Percentiles rank a stretch among this genome's conserved stretches.
Conservation (phyloP, 2,888 invertebrate genomes). For the Linyphia triangularis region DNA sequence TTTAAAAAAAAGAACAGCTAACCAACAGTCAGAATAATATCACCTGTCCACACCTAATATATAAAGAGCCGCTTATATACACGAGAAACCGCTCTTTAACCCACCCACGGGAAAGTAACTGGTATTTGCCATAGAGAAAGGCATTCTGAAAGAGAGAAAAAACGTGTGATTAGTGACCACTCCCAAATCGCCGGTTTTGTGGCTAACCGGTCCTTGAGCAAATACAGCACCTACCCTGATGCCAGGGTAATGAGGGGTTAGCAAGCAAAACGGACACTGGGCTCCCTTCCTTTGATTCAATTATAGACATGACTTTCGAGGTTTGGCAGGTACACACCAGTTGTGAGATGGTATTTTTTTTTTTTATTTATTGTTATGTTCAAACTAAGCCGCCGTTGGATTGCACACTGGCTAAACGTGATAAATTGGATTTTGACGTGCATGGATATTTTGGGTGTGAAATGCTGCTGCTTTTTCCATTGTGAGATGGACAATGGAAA, state of each 20-base stretch:
- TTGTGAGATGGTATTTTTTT: neutral
- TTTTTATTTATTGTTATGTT: neutral
- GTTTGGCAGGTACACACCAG: neutral
- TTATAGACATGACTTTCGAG: slow-evolving; percentile 42
- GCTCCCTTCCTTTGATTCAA: slow-evolving; percentile 58
- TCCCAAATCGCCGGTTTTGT: slow-evolving; percentile 49
- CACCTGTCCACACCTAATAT: neutral
- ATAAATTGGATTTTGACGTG: too few species aligned
- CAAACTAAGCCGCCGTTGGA: too few species aligned
- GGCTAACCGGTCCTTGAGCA: slow-evolving; percentile 41
- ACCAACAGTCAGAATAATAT: neutral
- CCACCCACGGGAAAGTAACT: neutral
- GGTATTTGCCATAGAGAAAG: neutral
- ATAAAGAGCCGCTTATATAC: too few species aligned
- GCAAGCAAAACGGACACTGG: slow-evolving; percentile 29
- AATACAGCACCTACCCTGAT: slow-evolving; percentile 42
- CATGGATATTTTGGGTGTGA: too few species aligned
- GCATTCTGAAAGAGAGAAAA: neutral
- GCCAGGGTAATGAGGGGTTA: slow-evolving; percentile 61
- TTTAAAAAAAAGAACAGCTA: neutral
- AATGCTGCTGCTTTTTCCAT: too few species aligned
- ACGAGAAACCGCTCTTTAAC: neutral
- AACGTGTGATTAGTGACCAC: slow-evolving; percentile 47
- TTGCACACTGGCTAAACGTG: too few species aligned
- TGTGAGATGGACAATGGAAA: too few species aligned